Base-by-base conservation (phyloP, 2,113 vertebrate genomes). In the Hippocampus abdominalis region DNA sequence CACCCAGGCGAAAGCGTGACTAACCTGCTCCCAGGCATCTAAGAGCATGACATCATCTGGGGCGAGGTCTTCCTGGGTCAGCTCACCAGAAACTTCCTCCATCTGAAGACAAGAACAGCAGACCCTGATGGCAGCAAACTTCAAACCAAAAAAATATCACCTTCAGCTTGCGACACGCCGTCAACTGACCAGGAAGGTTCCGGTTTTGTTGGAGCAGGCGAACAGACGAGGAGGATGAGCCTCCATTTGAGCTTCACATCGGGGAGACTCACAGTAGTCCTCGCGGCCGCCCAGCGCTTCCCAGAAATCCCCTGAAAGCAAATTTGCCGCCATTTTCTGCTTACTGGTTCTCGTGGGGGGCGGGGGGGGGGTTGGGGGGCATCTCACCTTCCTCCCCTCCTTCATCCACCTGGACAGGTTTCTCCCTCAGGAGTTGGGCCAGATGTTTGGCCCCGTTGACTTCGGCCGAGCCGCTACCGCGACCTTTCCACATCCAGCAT, bases 31-130 rank as follows among this genome's bases (percentile, higher is more conserved):
- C 94, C 94, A 96, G 0, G 92, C 93, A 73, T 98, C 95, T 42
- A 98, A 85, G 61, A 98, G 89, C 96, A 98, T 96, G 65, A 96
- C 92, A 0, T 98, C 96, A 86, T 98, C 95, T 1, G 93, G 91
- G 11, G 94, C 94, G 15, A 98, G 88, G 79, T 98, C 96, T 4
- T 96, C 94, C 84, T 98, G 95, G 36, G 80, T 94, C 75, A 96
- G 89, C 72, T 98, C 95, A 1, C 95, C 96, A 1, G 95, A 94
- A 36, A 97, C 93, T 74, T 96, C 95, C 73, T 98, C 96, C 57
- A 97, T 95, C 96, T 97, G 48, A 18, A 80, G 23, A 72, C 23
- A 32, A 21, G 57, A 25, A 59, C 39, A 63, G 15, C 44, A 29
- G 27, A 59, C 15, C 1, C 32, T 15, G 13, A 60, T 7, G 16